Evolutionary conservation across 2,113 vertebrate species (phyloP).

Genomic region (Polypterus senegalus): DNA sequence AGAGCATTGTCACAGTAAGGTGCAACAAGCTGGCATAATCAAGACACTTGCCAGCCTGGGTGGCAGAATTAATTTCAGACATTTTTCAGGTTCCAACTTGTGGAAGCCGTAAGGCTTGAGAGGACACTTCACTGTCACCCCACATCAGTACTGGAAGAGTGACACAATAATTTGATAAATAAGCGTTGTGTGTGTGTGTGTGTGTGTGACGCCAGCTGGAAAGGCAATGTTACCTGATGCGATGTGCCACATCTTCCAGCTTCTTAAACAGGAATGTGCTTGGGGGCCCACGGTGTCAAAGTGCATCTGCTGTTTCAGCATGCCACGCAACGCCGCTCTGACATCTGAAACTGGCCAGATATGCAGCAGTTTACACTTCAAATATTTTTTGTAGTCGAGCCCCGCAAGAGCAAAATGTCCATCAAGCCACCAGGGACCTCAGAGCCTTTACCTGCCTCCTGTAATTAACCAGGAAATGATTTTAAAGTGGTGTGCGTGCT

Average conservation of each 20-base stretch:
- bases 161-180: slow-evolving; percentile 34
- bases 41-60: too few relatives aligned
- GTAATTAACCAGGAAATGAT: slow-evolving; percentile 20
- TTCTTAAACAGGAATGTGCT: slow-evolving; percentile 49
- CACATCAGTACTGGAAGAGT: slow-evolving; percentile 32
- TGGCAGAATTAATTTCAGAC: too few relatives aligned
- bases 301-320: slow-evolving; percentile 58
- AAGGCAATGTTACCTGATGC: slow-evolving; percentile 61
- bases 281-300: slow-evolving; percentile 52
- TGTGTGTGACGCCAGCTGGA: slow-evolving; percentile 42
- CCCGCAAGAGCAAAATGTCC: slow-evolving; percentile 49
- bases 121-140: slow-evolving; percentile 36
- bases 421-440: slow-evolving; percentile 36
- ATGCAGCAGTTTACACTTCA: slow-evolving; percentile 57
- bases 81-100: too few relatives aligned
- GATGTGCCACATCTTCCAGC: slow-evolving; percentile 63
- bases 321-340: slow-evolving; percentile 52
- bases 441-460: slow-evolving; percentile 41
- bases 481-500: too few relatives aligned
- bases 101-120: too few relatives aligned
- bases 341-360: slow-evolving; percentile 65
- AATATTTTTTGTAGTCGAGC: slow-evolving; percentile 48
- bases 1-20: too few relatives aligned
- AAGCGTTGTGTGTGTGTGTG: slow-evolving; percentile 30
- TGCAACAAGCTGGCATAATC: too few relatives aligned